Evolutionary conservation across 2,113 vertebrate species (phyloP), one percentile per base, ranked within the genome.

Genomic region (Rhombomys opimus): DNA sequence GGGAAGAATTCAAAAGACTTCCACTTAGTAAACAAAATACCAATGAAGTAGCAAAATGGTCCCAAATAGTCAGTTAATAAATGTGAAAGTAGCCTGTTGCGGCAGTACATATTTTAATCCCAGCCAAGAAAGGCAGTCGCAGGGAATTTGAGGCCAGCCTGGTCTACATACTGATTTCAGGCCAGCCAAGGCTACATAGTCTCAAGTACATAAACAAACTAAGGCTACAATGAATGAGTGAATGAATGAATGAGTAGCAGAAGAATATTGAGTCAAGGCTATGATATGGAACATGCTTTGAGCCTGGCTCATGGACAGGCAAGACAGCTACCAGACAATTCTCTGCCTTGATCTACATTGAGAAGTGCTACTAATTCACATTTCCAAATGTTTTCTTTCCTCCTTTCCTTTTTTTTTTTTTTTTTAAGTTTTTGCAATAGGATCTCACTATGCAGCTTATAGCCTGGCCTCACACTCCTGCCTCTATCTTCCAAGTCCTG

Each of bases 1-100:
- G 22, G 70, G 30, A 73, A 91, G 63, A 96, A 87, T 77, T 23
- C 89, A 80, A 94, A 93, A 59, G 93, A 76, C 41, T 52, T n/a
- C 86, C 23, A 84, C n/a, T 89, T 93, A 82, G 57, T 84, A 93
- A 90, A 78, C 30, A 20, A 59, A 94, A 63, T 87, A 59, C 59
- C 59, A 90, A 85, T 78, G 89, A 12, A 52, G 54, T 84, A 77
- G 59, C 59, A 92, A 92, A 90, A 67, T 86, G 85, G 50, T 96
- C 25, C 30, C 68, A 82, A 92, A 78, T 18, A 9, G 32, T 80
- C 20, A 85, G 23, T 89, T 92, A 85, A 59, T 89, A 93, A 77
- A 63, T 25, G 27, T 76, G 88, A 38, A 93, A 25, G 20, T 72
- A 84, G 65, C 65, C 20, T 63, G 65, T 14, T 18, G n/a, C 32